Base-by-base conservation (phyloP, 2,113 vertebrate genomes). In the Excalfactoria chinensis region DNA sequence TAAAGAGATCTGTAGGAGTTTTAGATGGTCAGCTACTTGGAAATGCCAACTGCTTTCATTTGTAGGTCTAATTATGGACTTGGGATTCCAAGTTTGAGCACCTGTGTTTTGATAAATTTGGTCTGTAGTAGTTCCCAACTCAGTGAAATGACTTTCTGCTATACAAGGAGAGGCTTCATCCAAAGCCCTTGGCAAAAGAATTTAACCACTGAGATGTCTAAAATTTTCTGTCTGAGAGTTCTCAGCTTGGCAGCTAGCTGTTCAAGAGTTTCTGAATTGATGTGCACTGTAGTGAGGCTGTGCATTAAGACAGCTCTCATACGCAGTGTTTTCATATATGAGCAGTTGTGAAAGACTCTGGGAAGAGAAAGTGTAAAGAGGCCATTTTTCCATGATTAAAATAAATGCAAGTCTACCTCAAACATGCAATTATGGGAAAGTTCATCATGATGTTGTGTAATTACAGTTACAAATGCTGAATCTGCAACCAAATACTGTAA, bases 301-400 rank as follows among this genome's bases (percentile, higher is more conserved):
- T 82, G 67, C 86, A 43, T 66, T 69, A 15, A 89, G 59, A 55
- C 64, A 79, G n/a, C 75, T 74, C 76, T 89, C 4, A 15, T 58
- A 67, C 60, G 43, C 72, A 58, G 1, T 23, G 19, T 59, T 87
- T 91, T 76, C 4, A 2, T 88, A 12, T 66, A 12, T 90, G 89
- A 95, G 93, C 40, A 80, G 32, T 93, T 91, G 62, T 78, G 92
- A 84, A 93, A 96, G 64, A n/a, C 56, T 66, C 68, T 70, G 58
- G 41, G 58, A 91, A 91, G 79, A 51, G 32, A 85, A 62, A 51
- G 72, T 88, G 66, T 88, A 92, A 96, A 74, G 62, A 88, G 44
- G 64, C 62, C 77, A 4, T 79, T 93, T 94, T 76, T 86, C 66
- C 88, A 9, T 68, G 72, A 40, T 91, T 95, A 55, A 62, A 85